phyloP scores from a whole-genome alignment of 2,113 vertebrate species.

The Montifringilla adamsi region DNA sequence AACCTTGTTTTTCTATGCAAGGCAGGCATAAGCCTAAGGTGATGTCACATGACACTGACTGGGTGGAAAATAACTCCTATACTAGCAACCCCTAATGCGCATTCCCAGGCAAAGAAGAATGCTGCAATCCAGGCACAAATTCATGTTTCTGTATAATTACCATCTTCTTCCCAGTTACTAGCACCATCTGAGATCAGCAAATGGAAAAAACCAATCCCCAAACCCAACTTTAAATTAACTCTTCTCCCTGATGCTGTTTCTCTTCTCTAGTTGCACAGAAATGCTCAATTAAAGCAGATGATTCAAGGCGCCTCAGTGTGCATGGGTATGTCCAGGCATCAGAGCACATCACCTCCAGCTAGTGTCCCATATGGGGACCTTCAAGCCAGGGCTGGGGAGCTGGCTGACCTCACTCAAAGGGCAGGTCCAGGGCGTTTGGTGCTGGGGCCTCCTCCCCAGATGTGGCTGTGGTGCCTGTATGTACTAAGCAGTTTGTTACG shows the following conservation, averaged over 20 bases:
- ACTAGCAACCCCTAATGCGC: not conserved
- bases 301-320: not conserved
- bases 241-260: not conserved
- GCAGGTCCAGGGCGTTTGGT: not conserved
- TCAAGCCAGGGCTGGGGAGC: not conserved
- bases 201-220: not conserved
- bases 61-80: not conserved
- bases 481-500: not conserved
- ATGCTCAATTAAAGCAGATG: not conserved
- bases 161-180: not conserved
- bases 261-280: not conserved
- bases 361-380: not conserved
- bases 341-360: not conserved
- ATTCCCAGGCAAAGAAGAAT: not conserved
- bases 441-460: not conserved
- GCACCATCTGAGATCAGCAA: not conserved
- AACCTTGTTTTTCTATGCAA: not conserved
- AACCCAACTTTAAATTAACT: not conserved
- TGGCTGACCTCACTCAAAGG: not conserved
- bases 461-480: not conserved
- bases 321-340: not conserved
- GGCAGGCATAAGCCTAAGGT: not conserved
- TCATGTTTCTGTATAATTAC: not conserved
- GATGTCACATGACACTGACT: not conserved
- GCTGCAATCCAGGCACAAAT: not conserved